These are phyloP conservation scores for Elegia similella DNA, from an alignment of 2,888 invertebrate genomes.

Conservation along the genomic window DNA sequence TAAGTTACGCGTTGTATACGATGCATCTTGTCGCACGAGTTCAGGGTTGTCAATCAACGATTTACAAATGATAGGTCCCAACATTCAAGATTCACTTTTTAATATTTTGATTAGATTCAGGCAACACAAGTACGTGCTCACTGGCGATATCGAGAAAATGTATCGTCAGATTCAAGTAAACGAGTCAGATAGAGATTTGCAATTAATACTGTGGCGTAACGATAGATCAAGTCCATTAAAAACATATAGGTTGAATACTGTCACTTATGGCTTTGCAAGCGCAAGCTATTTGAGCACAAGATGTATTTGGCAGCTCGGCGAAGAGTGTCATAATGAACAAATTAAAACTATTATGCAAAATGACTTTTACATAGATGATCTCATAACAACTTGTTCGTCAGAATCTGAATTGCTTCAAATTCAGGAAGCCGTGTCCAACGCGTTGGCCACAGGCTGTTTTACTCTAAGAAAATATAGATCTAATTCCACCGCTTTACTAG, in stretches of 20 bases:
- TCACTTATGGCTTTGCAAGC: too few relatives aligned
- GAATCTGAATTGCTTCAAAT: too few relatives aligned
- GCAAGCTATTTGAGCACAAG: too few relatives aligned
- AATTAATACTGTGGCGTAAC: slow-evolving; percentile 3
- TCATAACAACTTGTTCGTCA: too few relatives aligned
- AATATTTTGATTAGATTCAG: neutral
- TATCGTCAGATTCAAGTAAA: slow-evolving; percentile 11
- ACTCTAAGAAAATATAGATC: neutral
- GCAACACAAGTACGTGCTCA: neutral
- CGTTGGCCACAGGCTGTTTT: neutral
- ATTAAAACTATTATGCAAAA: too few relatives aligned
- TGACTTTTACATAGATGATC: too few relatives aligned
- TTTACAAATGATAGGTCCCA: too few relatives aligned
- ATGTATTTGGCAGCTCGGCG: neutral
- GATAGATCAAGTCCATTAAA: neutral
- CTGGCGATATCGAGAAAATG: slow-evolving; percentile 7
- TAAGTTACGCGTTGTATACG: neutral
- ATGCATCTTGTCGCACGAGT: neutral
- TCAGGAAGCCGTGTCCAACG: neutral
- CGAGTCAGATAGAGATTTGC: slow-evolving; percentile 1
- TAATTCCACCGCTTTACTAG: too few relatives aligned
- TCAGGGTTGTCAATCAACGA: neutral
- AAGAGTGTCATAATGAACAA: neutral
- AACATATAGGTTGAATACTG: neutral
- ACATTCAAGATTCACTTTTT: neutral